Evolutionary conservation across 2,797 vertebrate genomes (phyloP).

Genomic region (Naso thynnoides): DNA sequence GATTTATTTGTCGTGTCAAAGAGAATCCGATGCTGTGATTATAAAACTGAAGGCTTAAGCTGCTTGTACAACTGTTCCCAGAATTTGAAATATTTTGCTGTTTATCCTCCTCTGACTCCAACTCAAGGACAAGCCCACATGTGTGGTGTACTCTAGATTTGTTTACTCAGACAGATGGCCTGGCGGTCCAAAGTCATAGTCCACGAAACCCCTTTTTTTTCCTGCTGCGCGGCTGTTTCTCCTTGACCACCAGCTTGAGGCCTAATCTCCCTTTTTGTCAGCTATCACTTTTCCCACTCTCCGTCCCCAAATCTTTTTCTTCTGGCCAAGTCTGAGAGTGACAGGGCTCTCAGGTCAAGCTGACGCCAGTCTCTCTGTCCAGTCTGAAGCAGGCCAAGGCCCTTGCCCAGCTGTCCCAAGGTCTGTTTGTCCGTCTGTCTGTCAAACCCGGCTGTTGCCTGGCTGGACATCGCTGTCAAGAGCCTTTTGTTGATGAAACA

Average conservation of each 20-base stretch:
- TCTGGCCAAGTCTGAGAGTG: conserved; percentile 61
- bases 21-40: conserved; percentile 57
- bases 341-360: conserved; percentile 75
- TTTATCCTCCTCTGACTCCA: conserved; percentile 67
- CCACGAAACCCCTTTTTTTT: conserved; percentile 29
- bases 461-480: conserved; percentile 63
- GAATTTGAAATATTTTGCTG: conserved; percentile 60
- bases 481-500: conserved; percentile 43
- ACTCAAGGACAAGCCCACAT: conserved; percentile 66
- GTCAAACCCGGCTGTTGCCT: conserved; percentile 69
- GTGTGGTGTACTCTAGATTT: conserved; percentile 56
- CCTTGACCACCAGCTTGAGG: conserved; percentile 46
- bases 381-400: conserved; percentile 63
- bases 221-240: conserved; percentile 33
- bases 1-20: conserved; percentile 52
- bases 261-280: conserved; percentile 47
- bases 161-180: conserved; percentile 77
- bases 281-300: conserved; percentile 5
- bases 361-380: conserved; percentile 62
- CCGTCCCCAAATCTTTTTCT: conserved; percentile 31
- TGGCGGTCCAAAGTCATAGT: conserved; percentile 56
- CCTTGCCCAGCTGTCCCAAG: conserved; percentile 68
- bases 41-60: conserved; percentile 49
- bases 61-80: conserved; percentile 52
- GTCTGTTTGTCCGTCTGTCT: conserved; percentile 67